Evolutionary conservation across 2,113 vertebrate species (phyloP).

Genomic region (Dipodomys spectabilis): DNA sequence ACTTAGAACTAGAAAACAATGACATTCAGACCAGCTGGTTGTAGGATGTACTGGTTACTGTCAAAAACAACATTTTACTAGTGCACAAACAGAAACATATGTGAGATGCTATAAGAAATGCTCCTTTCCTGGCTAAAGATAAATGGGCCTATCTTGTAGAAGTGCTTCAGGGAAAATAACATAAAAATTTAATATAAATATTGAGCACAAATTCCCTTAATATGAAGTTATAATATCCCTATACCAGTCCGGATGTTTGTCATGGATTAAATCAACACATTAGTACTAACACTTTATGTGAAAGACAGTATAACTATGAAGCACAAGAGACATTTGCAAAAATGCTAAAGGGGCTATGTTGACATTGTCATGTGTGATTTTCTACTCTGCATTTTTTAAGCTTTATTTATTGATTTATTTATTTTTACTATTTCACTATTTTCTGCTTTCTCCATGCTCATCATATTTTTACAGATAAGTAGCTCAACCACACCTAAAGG

Average conservation of each 20-base stretch:
- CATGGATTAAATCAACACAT: conserved; percentile 32
- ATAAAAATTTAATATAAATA: not conserved
- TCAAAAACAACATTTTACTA: not conserved
- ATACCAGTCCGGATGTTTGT: not conserved
- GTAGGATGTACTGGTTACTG: conserved; percentile 8
- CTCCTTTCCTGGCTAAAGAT: not conserved
- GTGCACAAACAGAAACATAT: not conserved
- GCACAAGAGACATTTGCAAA: not conserved
- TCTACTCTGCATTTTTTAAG: not conserved
- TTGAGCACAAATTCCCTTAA: not conserved
- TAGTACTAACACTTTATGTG: not conserved
- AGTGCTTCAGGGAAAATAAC: conserved; percentile 13
- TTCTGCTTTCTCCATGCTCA: not conserved
- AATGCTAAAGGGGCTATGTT: not conserved
- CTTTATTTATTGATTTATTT: not conserved
- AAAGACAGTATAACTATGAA: not conserved
- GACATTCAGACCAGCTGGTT: not conserved
- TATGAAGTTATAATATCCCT: not conserved
- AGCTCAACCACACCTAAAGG: not conserved
- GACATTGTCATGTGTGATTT: not conserved
- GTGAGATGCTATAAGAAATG: not conserved
- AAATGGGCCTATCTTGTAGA: conserved; percentile 1
- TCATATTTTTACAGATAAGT: not conserved
- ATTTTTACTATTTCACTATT: not conserved
- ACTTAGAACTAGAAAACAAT: not conserved